Conservation (phyloP, 2,113 vertebrate species). For the Bufo bufo region DNA sequence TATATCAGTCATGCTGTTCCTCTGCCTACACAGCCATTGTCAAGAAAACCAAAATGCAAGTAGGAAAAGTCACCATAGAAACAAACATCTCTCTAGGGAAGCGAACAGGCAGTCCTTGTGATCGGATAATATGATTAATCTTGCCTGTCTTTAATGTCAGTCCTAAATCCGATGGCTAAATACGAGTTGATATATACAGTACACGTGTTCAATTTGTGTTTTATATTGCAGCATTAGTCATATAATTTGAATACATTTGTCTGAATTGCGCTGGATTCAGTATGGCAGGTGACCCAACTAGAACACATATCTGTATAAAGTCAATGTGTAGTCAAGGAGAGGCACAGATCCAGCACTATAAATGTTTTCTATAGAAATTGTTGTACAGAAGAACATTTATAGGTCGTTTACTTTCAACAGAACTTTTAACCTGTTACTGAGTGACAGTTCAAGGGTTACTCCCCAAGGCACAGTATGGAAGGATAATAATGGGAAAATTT, state of each 20-base stretch:
- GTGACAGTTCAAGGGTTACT: background rate
- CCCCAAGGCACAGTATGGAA: background rate
- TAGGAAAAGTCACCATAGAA: slow-evolving; percentile 49
- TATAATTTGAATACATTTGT: background rate
- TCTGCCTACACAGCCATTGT: slow-evolving; percentile 52
- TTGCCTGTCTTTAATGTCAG: slow-evolving; percentile 32
- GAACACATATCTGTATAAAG: background rate
- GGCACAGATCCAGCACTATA: background rate
- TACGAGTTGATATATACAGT: background rate
- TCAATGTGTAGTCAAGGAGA: background rate
- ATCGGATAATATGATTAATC: slow-evolving; percentile 30
- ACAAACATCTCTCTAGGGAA: slow-evolving; percentile 41
- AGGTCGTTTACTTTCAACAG: background rate
- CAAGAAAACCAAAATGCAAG: slow-evolving; percentile 39
- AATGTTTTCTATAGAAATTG: background rate
- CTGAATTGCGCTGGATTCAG: background rate
- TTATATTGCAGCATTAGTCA: background rate
- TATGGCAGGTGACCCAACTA: background rate
- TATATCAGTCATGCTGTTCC: slow-evolving; percentile 47
- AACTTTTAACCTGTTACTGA: background rate
- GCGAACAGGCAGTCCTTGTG: background rate
- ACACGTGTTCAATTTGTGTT: background rate
- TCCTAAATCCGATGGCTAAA: background rate
- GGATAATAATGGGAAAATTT: background rate
- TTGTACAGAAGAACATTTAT: background rate